Evolutionary conservation across 2,113 vertebrate genomes (phyloP).

Genomic region (Pangasianodon gigas): DNA sequence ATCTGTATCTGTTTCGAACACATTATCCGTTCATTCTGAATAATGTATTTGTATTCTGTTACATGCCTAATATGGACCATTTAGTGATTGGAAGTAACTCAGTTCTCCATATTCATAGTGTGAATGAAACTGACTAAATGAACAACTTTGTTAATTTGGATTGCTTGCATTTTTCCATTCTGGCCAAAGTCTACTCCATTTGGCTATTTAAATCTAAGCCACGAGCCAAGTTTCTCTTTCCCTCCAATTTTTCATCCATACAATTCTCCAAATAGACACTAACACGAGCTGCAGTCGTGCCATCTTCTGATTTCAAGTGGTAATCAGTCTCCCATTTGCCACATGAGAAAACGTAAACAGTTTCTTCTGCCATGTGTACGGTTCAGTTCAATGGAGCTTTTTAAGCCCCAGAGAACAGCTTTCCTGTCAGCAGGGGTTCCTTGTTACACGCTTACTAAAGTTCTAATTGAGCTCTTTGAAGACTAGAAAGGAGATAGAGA

Average conservation of each 20-base stretch:
- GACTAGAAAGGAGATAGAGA: conserved; percentile 30
- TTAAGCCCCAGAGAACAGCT: conserved; percentile 48
- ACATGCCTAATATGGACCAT: neutral
- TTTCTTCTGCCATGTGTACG: conserved; percentile 19
- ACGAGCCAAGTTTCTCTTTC: neutral
- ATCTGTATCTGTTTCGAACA: neutral
- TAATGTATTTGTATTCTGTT: neutral
- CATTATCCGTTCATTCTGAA: neutral
- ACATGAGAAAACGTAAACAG: conserved; percentile 18
- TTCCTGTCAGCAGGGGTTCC: conserved; percentile 53
- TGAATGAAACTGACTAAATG: neutral
- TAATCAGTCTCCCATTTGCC: conserved; percentile 18
- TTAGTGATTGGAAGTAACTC: neutral
- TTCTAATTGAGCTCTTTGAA: conserved; percentile 60
- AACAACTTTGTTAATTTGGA: neutral
- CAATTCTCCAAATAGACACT: neutral
- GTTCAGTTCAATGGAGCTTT: conserved; percentile 50
- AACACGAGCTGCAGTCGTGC: neutral
- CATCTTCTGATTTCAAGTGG: neutral
- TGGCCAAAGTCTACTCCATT: neutral
- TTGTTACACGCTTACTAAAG: conserved; percentile 55
- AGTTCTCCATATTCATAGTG: neutral
- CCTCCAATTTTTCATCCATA: neutral
- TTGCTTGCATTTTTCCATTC: conserved; percentile 1
- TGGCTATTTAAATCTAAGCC: neutral